These are phyloP conservation scores for Philopedon plagiatum DNA, from an alignment of 2,888 invertebrate species.

Conservation along the genomic window DNA sequence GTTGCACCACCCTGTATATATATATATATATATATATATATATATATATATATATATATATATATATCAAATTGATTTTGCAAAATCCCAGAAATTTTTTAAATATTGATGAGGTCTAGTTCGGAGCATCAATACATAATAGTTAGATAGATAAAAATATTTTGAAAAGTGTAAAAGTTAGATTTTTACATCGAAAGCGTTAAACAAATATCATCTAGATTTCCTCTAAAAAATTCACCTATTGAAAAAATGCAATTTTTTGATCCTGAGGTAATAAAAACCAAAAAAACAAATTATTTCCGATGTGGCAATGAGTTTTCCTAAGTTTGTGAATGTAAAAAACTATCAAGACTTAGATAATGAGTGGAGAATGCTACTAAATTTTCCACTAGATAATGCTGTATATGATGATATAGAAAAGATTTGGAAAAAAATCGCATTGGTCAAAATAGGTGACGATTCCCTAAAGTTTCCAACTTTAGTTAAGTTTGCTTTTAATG, in stretches of 20 bases:
- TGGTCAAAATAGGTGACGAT: conserved; percentile 12
- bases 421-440: conserved; percentile 19
- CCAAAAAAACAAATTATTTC: background rate
- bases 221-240: conserved; percentile 24
- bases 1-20: too few species aligned
- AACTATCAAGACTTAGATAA: conserved; percentile 25
- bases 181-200: conserved; percentile 44
- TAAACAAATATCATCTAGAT: conserved; percentile 31
- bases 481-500: conserved; percentile 17
- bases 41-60: too few species aligned
- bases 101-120: conserved; percentile 42
- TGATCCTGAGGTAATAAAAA: conserved; percentile 7
- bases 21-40: too few species aligned
- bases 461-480: conserved; percentile 21
- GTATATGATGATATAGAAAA: conserved; percentile 1
- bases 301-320: conserved; percentile 10
- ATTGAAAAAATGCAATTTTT: conserved; percentile 19
- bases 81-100: conserved; percentile 40
- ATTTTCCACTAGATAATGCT: too few species aligned
- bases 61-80: conserved; percentile 37
- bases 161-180: conserved; percentile 29
- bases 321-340: conserved; percentile 15
- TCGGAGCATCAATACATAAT: conserved; percentile 22
- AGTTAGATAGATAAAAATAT: conserved; percentile 3
- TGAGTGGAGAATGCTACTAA: conserved; percentile 16